Evolutionary conservation across 2,113 vertebrate genomes (phyloP), one percentile per base, ranked within the genome.

Genomic region (Laterallus jamaicensis): DNA sequence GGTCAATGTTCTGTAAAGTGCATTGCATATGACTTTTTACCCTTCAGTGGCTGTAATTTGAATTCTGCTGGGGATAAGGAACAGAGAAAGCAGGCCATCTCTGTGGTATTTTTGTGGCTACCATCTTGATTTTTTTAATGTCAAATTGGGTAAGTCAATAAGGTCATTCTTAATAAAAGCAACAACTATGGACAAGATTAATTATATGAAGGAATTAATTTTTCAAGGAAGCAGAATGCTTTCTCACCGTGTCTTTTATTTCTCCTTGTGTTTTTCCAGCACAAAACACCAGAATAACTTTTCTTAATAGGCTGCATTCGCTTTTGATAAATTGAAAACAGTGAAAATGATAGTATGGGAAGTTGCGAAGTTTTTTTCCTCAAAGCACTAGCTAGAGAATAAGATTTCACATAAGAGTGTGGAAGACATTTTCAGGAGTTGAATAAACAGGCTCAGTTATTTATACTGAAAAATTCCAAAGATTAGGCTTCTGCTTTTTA

Each of bases 381-480:
- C 40, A 44, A 80, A 80, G 35, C 15, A 26, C 42, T 35, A 47
- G 21, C 28, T 62, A 74, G 67, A 78, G 39, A 80, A 88, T 5
- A 58, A 88, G 5, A 58, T 82, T 93, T 82, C 26, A 29, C 37
- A 20, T 66, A n/a, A 90, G 40, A 86, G 8, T 5, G 15, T 83
- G 75, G 42, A 93, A 94, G 85, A 88, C 39, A 13, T 52, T 85
- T 96, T 73, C 82, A 83, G 4, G 1, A 88, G 64, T 74, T 90
- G 63, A 90, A 92, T 93, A 93, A 92, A 94, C 70, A 90, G 62
- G 32, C 49, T 66, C 56, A 74, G 75, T 92, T 96, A 95, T 92
- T 94, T 95, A 90, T 67, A 86, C 42, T 88, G 71, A 88, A 96
- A 94, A 97, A 92, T 92, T 93, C 85, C 93, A 81, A 82, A 93